Conservation (phyloP, 1,140 invertebrate genomes). For the Antheraea mylitta region DNA sequence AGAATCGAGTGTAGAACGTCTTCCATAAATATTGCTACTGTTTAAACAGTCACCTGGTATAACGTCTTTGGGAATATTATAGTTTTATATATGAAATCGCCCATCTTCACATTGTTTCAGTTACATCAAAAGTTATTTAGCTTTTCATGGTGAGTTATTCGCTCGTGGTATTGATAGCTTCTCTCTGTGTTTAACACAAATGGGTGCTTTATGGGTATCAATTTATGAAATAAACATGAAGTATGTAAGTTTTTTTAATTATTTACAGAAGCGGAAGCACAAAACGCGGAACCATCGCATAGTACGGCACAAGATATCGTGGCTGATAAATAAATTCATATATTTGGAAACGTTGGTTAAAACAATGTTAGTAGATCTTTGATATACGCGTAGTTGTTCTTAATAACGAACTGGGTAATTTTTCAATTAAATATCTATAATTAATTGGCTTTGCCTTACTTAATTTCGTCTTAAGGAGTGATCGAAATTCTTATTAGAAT, state of each 20-base stretch:
- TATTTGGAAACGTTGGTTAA: constrained; percentile 17
- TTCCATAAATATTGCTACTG: no score
- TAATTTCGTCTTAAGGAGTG: neutral
- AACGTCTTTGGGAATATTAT: constrained; percentile 4
- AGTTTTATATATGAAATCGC: constrained; percentile 6
- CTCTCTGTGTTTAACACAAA: constrained; percentile 6
- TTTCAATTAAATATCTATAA: no score
- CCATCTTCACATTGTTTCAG: constrained; percentile 70
- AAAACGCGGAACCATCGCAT: constrained; percentile 57
- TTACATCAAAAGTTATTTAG: constrained; percentile 69
- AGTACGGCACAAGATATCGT: constrained; percentile 44
- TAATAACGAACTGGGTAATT: neutral
- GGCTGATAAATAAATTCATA: constrained; percentile 39
- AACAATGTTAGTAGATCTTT: constrained; percentile 38
- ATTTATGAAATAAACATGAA: neutral
- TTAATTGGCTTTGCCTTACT: neutral
- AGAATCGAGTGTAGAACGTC: no score
- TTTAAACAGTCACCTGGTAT: no score
- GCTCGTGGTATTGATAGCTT: constrained; percentile 17
- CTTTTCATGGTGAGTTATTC: constrained; percentile 50
- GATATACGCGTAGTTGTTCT: neutral
- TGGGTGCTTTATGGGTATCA: constrained; percentile 10
- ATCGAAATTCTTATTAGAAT: neutral
- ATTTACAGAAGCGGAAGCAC: constrained; percentile 62
- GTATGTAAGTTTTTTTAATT: constrained; percentile 25